Evolutionary conservation across 2,888 invertebrate species (phyloP).

Genomic region (Drosophila leonis): DNA sequence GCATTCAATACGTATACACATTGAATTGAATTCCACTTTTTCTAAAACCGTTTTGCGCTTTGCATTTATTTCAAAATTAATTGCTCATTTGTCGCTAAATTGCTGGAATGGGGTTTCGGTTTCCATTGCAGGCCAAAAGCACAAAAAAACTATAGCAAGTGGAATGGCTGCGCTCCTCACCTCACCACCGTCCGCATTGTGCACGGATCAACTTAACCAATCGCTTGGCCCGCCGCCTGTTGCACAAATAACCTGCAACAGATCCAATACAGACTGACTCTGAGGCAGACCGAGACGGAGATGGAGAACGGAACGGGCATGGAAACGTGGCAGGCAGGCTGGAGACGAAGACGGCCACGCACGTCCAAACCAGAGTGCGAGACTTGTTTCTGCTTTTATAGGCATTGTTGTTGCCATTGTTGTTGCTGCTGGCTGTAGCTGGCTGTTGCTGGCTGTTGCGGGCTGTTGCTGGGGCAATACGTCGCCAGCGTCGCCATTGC

Average conservation of each 20-base stretch:
- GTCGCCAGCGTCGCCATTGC: constrained; percentile 68
- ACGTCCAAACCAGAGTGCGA: constrained; percentile 76
- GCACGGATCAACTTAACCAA: constrained; percentile 41
- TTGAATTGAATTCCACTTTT: constrained; percentile 19
- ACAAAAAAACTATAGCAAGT: constrained; percentile 63
- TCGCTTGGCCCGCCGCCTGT: constrained; percentile 55
- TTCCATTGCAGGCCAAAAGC: constrained; percentile 61
- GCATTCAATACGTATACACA: not conserved
- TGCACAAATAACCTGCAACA: constrained; percentile 71
- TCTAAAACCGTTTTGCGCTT: constrained; percentile 35
- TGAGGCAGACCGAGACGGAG: not conserved
- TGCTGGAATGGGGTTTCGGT: constrained; percentile 83
- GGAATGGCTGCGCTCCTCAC: constrained; percentile 44
- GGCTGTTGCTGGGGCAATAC: constrained; percentile 66
- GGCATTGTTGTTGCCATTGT: constrained; percentile 71
- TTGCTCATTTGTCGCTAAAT: constrained; percentile 84
- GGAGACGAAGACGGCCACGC: constrained; percentile 53
- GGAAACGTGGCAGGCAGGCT: constrained; percentile 9
- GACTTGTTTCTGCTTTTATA: constrained; percentile 76
- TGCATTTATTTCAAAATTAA: constrained; percentile 84
- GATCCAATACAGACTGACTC: constrained; percentile 22
- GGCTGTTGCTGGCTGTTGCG: constrained; percentile 47
- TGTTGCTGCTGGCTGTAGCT: constrained; percentile 45
- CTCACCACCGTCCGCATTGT: not conserved
- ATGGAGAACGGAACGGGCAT: not conserved